These are phyloP conservation scores for Semnornis frantzii DNA, from an alignment of 2,113 vertebrate genomes.

Conservation along the genomic window DNA sequence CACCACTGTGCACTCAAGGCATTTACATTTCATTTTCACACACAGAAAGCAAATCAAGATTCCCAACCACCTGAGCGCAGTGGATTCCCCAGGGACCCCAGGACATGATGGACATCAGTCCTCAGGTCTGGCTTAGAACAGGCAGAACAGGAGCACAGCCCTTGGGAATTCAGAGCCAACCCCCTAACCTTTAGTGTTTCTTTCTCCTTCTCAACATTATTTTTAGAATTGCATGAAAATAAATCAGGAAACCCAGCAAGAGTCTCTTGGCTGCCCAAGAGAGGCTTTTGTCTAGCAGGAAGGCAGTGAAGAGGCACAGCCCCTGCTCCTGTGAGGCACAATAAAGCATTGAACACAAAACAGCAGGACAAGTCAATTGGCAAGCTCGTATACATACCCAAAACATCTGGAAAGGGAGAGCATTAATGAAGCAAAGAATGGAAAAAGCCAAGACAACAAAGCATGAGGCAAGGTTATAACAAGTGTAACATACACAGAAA, in stretches of 20 bases:
- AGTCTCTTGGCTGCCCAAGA: not conserved
- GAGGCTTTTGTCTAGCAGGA: constrained; percentile 3
- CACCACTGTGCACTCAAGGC: not conserved
- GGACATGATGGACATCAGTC: not conserved
- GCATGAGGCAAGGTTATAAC: constrained; percentile 61
- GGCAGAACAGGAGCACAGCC: not conserved
- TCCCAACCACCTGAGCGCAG: not conserved
- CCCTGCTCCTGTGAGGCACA: constrained; percentile 17
- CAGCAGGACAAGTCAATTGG: constrained; percentile 60
- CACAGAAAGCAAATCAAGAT: not conserved
- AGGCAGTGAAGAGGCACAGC: constrained; percentile 35
- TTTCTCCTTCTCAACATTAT: not conserved
- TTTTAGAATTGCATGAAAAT: constrained; percentile 10
- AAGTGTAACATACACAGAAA: constrained; percentile 47
- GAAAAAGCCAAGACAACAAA: constrained; percentile 77
- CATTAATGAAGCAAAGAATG: constrained; percentile 81
- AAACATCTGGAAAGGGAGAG: constrained; percentile 84
- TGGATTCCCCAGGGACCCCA: not conserved
- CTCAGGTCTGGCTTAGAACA: not conserved
- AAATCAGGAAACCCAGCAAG: not conserved
- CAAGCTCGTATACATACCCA: constrained; percentile 85
- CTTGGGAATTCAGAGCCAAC: not conserved
- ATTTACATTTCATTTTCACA: not conserved
- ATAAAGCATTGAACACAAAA: constrained; percentile 67
- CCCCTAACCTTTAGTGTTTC: not conserved